Conservation (phyloP, 2,888 invertebrate species). For the Melipona beecheii region DNA sequence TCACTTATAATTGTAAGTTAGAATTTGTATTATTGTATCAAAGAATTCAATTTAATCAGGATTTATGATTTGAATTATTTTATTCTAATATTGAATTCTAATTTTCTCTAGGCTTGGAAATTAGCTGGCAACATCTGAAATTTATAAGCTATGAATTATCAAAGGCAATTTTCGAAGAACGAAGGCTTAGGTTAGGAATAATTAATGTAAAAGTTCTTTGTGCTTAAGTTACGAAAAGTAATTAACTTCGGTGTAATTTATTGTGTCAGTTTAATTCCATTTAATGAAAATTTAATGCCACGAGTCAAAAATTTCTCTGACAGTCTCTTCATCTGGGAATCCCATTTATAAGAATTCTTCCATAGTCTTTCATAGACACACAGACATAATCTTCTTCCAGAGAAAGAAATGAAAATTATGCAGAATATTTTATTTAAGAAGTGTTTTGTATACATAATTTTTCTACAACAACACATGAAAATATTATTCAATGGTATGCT, state of each 20-base stretch:
- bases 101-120: background rate
- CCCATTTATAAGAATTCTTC: background rate
- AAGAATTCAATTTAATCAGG: background rate
- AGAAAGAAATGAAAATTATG: background rate
- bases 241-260: constrained; percentile 1
- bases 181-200: background rate
- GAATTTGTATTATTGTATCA: background rate
- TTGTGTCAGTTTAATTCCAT: constrained; percentile 51
- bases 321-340: constrained; percentile 3
- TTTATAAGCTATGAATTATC: too few species aligned
- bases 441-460: too few species aligned
- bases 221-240: background rate
- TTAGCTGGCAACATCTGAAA: background rate
- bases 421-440: background rate
- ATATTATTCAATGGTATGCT: too few species aligned
- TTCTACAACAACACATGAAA: too few species aligned
- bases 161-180: too few species aligned
- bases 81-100: background rate
- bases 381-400: background rate
- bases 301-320: constrained; percentile 32
- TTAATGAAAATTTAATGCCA: constrained; percentile 57
- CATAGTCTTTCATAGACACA: background rate
- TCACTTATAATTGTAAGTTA: background rate
- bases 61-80: background rate
- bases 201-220: background rate